phyloP scores from a whole-genome alignment of 2,888 invertebrate genomes.

The Callyntrura sp. region DNA sequence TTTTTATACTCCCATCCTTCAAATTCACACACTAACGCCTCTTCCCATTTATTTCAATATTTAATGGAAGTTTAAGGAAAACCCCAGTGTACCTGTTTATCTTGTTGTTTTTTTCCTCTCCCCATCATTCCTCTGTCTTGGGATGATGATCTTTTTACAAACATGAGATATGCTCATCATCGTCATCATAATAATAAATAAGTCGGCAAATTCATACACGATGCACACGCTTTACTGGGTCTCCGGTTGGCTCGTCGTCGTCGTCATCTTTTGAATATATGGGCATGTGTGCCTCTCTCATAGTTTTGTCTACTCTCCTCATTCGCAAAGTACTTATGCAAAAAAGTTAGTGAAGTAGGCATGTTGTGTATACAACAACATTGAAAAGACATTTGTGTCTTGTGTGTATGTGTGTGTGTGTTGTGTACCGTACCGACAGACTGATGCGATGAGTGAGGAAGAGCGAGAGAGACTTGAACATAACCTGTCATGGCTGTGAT shows the following conservation, averaged over 20 bases:
- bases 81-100: too few species aligned
- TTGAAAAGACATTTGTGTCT: constrained; percentile 10
- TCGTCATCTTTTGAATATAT: too few species aligned
- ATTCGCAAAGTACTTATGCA: constrained; percentile 24
- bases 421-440: neutral
- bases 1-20: neutral
- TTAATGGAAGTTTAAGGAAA: too few species aligned
- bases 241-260: too few species aligned
- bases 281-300: neutral
- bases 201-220: too few species aligned
- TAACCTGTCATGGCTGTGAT: neutral
- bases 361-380: constrained; percentile 18
- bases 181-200: too few species aligned
- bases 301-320: neutral
- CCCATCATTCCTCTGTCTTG: neutral
- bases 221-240: too few species aligned
- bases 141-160: too few species aligned
- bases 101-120: neutral
- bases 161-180: too few species aligned
- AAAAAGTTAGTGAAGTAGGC: constrained; percentile 16
- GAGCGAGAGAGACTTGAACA: neutral
- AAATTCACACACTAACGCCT: constrained; percentile 21
- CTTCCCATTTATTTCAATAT: too few species aligned
- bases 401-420: neutral
- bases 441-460: neutral